Evolutionary conservation across 2,888 invertebrate genomes (phyloP).

Genomic region (Xestobium rufovillosum): DNA sequence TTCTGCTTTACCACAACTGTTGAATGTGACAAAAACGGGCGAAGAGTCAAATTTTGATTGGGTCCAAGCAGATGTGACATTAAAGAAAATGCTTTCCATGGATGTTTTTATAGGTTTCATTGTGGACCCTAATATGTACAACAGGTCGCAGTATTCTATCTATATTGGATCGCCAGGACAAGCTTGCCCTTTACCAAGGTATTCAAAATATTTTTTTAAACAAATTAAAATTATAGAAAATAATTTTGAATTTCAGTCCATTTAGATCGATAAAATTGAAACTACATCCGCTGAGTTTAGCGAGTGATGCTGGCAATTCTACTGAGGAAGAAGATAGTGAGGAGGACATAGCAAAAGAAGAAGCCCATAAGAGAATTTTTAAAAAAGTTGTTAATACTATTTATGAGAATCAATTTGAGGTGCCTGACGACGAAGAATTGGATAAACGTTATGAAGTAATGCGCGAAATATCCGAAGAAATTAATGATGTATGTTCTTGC

Average conservation of each 20-base stretch:
- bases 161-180: conserved; percentile 62
- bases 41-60: conserved; percentile 50
- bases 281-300: no score
- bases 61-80: conserved; percentile 54
- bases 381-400: background rate
- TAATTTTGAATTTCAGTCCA: conserved; percentile 1
- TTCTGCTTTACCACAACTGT: conserved; percentile 43
- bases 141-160: conserved; percentile 60
- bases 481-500: no score
- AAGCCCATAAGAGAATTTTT: conserved; percentile 2
- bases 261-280: background rate
- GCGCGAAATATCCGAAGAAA: no score
- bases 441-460: no score
- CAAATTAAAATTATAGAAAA: no score
- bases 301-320: background rate
- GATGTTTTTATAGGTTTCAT: conserved; percentile 70
- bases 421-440: no score
- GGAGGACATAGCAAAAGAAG: background rate
- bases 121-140: conserved; percentile 63
- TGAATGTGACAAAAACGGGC: conserved; percentile 44
- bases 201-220: conserved; percentile 26
- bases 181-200: conserved; percentile 67
- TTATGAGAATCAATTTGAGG: no score
- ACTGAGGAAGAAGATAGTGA: background rate
- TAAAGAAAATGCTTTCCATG: conserved; percentile 58